phyloP scores from a whole-genome alignment of 2,113 vertebrate species.

The Rhipidura dahli region DNA sequence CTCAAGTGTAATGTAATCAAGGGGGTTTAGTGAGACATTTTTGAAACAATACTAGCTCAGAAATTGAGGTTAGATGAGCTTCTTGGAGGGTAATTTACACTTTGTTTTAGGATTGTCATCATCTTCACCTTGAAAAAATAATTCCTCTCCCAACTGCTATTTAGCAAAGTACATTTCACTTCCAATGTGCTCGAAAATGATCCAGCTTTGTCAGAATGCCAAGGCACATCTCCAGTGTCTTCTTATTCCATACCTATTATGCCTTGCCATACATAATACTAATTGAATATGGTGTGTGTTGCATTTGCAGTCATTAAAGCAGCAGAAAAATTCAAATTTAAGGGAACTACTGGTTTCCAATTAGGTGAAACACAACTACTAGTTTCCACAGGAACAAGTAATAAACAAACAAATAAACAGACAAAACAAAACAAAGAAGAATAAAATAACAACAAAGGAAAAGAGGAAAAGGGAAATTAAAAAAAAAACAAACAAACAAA shows the following conservation, averaged over 20 bases:
- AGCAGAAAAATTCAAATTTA: background rate
- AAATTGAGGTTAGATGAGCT: background rate
- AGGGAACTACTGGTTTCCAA: background rate
- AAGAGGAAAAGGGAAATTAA: background rate
- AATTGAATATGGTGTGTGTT: background rate
- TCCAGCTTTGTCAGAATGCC: slow-evolving; percentile 14
- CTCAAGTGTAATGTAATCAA: background rate
- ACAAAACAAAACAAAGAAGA: background rate
- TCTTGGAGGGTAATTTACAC: background rate
- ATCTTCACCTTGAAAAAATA: background rate
- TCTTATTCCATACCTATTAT: background rate
- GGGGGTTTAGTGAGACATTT: background rate
- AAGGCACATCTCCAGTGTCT: background rate
- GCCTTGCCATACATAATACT: background rate
- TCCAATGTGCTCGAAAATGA: background rate
- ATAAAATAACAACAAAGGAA: background rate
- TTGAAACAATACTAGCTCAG: background rate
- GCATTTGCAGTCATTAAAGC: background rate
- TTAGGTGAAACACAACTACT: background rate
- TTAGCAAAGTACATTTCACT: background rate
- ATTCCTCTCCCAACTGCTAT: background rate
- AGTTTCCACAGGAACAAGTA: background rate
- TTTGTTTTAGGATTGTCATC: background rate
- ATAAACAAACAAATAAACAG: background rate
- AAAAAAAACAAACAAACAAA: no score